These are phyloP conservation scores for Takifugu flavidus DNA, from an alignment of 2,113 vertebrate species.

Conservation along the genomic window DNA sequence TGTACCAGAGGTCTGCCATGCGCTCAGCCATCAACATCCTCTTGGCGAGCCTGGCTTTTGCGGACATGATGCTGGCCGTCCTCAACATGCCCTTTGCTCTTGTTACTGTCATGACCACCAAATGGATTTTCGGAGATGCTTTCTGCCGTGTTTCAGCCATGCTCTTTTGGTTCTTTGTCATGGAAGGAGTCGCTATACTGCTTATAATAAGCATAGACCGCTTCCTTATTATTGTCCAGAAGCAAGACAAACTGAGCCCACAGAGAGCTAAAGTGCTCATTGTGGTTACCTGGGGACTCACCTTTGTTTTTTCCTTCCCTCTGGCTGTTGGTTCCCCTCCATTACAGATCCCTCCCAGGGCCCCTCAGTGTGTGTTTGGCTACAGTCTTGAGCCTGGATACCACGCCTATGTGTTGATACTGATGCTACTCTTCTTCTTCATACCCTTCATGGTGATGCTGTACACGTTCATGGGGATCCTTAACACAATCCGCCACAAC, in stretches of 20 bases:
- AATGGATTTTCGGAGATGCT: constrained; percentile 89
- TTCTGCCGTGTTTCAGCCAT: constrained; percentile 93
- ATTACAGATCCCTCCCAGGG: constrained; percentile 85
- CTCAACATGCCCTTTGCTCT: constrained; percentile 95
- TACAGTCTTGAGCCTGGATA: constrained; percentile 84
- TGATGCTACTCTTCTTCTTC: constrained; percentile 90
- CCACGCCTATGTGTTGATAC: constrained; percentile 85
- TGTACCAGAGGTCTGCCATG: constrained; percentile 97
- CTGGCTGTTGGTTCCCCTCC: constrained; percentile 86
- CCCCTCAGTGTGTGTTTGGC: constrained; percentile 95
- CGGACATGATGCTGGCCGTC: constrained; percentile 93
- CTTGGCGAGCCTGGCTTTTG: constrained; percentile 92
- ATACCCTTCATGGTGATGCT: constrained; percentile 92
- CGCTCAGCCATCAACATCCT: constrained; percentile 98
- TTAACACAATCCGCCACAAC: constrained; percentile 94
- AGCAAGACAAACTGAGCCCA: constrained; percentile 93
- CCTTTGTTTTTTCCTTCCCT: constrained; percentile 88
- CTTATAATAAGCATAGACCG: constrained; percentile 97
- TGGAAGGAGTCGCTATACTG: constrained; percentile 90
- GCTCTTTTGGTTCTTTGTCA: constrained; percentile 96
- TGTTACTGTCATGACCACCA: constrained; percentile 85
- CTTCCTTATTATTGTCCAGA: constrained; percentile 97
- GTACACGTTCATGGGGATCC: constrained; percentile 94
- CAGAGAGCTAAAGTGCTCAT: constrained; percentile 91
- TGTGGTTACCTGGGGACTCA: constrained; percentile 84